A percentile compares a stretch with the other conserved stretches of the same genome.
Evolutionary conservation across 2,113 vertebrate species (phyloP).

Genomic region (Bostrychus sinensis): DNA sequence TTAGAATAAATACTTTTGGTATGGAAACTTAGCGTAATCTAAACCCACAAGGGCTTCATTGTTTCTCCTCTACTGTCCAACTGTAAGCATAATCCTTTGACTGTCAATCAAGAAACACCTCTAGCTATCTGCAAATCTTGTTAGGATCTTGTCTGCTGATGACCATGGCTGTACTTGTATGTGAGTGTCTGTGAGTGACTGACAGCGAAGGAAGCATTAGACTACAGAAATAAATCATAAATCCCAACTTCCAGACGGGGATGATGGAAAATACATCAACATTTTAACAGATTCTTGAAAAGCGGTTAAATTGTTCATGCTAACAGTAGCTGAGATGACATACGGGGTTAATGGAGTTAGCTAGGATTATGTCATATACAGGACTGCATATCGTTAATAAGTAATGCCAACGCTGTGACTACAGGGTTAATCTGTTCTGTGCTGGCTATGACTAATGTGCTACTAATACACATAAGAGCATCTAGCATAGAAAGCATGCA

Average conservation of each 20-base stretch:
- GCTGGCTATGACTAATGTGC: conserved; percentile 27
- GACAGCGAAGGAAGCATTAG: background rate
- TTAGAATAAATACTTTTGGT: no score
- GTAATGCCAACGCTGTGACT: conserved; percentile 4
- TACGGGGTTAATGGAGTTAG: conserved; percentile 16
- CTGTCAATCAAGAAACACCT: background rate
- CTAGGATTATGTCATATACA: conserved; percentile 42
- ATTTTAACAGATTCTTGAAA: background rate
- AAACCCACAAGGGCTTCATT: background rate
- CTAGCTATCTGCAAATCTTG: background rate
- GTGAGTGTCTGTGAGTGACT: conserved; percentile 9
- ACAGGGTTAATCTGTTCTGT: conserved; percentile 58
- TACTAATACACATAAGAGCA: conserved; percentile 41
- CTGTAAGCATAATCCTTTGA: background rate
- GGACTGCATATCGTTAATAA: conserved; percentile 3
- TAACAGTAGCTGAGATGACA: background rate
- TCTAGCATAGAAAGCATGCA: conserved; percentile 16
- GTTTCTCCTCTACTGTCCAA: background rate
- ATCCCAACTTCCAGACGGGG: conserved; percentile 18
- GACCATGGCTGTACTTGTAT: background rate
- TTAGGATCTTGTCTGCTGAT: background rate
- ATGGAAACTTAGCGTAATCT: background rate
- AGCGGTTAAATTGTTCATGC: background rate
- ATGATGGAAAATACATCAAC: background rate
- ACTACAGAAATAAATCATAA: background rate